Base-by-base conservation (phyloP, 2,888 invertebrate genomes). In the Aphodius granarius region DNA sequence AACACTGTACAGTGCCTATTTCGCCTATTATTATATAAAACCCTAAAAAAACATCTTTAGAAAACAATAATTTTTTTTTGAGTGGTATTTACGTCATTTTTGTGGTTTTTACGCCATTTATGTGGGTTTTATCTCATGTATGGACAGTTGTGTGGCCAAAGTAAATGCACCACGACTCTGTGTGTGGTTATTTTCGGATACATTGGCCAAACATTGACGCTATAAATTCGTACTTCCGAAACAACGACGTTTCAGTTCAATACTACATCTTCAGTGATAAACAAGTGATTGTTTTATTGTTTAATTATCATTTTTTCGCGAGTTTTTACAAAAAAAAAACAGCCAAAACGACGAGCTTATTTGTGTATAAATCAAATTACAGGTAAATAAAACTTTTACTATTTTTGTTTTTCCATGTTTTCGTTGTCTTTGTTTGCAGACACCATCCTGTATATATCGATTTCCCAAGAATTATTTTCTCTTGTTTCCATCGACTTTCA, bases 151-250 rank as follows among this genome's bases (percentile, higher is more conserved):
- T 17, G 63, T 43, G 18, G n/a, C 5, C 18, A 5, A 15, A 13
- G n/a, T 4, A 6, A 65, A 65, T 22, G 19, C 15, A 5, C n/a
- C 6, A 1, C 20, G 63, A 72, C 6, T n/a, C n/a, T n/a, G n/a
- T n/a, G n/a, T n/a, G 13, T 6, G 62, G 66, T 71, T 43, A 70
- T 71, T 65, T 71, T 73, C 17, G 22, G 73, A 16, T 43, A 43
- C 43, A 71, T 66, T 23, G 63, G 6, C 71, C n/a, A 5, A 43
- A 13, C 16, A 3, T 9, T 17, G 4, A 4, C n/a, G 62, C 66
- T 76, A 76, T 76, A 76, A 71, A 76, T 73, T 73, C 23, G 23
- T 17, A 64, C 71, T 73, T 73, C 71, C 64, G 63, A 43, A 65
- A 71, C 66, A 63, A 20, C 21, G 65, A 65, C 63, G 19, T 21